phyloP scores from a whole-genome alignment of 2,888 invertebrate species.

The Dolomedes plantarius region DNA sequence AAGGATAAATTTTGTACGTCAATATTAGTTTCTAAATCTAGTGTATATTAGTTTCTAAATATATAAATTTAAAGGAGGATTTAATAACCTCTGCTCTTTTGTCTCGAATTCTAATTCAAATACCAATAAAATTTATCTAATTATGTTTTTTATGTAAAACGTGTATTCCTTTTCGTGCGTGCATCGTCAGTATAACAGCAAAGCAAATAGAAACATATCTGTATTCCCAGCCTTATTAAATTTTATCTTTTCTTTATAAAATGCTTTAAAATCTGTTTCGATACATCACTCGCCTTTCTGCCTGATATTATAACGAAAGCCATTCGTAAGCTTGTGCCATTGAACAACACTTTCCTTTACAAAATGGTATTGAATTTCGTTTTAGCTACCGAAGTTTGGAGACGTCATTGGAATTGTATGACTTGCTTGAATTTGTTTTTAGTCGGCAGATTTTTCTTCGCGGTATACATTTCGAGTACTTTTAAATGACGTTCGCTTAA shows the following conservation, averaged over 20 bases:
- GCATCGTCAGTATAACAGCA: too few relatives aligned
- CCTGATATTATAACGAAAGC: constrained; percentile 28
- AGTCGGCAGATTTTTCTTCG: constrained; percentile 20
- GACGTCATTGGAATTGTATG: constrained; percentile 61
- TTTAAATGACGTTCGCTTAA: constrained; percentile 28
- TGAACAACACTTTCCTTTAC: constrained; percentile 51
- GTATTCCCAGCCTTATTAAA: not conserved
- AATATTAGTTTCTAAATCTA: too few relatives aligned
- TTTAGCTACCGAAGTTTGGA: constrained; percentile 56
- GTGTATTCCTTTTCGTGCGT: too few relatives aligned
- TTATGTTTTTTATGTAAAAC: too few relatives aligned
- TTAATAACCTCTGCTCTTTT: too few relatives aligned
- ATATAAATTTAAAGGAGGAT: too few relatives aligned
- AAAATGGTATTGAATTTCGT: constrained; percentile 70
- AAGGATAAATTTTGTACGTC: too few relatives aligned
- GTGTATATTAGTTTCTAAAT: too few relatives aligned
- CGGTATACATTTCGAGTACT: constrained; percentile 37
- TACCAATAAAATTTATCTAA: too few relatives aligned
- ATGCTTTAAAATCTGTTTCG: constrained; percentile 57
- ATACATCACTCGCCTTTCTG: constrained; percentile 20
- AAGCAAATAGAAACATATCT: not conserved
- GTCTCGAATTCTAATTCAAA: too few relatives aligned
- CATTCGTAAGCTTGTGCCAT: constrained; percentile 45
- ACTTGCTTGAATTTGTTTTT: constrained; percentile 54
- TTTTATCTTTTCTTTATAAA: constrained; percentile 53